A percentile compares a stretch with the other conserved stretches of the same genome.
Evolutionary conservation across 2,113 vertebrate genomes (phyloP).

Genomic region (Globicephala melas): DNA sequence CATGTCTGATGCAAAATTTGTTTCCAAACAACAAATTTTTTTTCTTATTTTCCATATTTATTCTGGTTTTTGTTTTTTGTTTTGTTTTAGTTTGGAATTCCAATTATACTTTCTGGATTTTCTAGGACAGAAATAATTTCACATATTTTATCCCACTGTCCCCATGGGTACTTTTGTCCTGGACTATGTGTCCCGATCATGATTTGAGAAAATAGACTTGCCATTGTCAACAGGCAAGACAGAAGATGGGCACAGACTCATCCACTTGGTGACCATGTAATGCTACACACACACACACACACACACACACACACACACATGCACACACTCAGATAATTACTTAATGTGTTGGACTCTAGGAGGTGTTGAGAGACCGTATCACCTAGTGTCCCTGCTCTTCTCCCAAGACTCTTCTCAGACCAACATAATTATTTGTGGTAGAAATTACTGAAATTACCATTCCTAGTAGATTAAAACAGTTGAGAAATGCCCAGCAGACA

Average conservation of each 20-base stretch:
- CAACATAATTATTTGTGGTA: not conserved
- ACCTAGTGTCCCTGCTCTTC: too few species aligned
- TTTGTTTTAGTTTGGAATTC: constrained; percentile 18
- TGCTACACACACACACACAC: not conserved
- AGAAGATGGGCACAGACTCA: not conserved
- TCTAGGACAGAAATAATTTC: not conserved
- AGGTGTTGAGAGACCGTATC: not conserved
- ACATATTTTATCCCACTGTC: constrained; percentile 2
- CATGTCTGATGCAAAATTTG: not conserved
- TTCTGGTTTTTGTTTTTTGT: not conserved
- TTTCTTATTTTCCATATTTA: not conserved
- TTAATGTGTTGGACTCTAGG: not conserved
- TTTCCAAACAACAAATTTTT: not conserved
- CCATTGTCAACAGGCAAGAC: not conserved
- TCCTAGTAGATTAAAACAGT: not conserved
- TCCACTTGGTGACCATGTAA: not conserved
- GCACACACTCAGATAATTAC: not conserved
- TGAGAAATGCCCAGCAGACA: not conserved
- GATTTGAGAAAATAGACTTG: not conserved
- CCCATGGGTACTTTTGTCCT: not conserved
- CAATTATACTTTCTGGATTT: not conserved
- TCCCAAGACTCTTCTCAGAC: not conserved
- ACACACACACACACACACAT: not conserved
- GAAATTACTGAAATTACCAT: not conserved
- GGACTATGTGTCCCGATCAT: not conserved